Evolutionary conservation across 2,888 invertebrate genomes (phyloP), one percentile per base, ranked within the genome.

Genomic region (Sclerodermus sp.): DNA sequence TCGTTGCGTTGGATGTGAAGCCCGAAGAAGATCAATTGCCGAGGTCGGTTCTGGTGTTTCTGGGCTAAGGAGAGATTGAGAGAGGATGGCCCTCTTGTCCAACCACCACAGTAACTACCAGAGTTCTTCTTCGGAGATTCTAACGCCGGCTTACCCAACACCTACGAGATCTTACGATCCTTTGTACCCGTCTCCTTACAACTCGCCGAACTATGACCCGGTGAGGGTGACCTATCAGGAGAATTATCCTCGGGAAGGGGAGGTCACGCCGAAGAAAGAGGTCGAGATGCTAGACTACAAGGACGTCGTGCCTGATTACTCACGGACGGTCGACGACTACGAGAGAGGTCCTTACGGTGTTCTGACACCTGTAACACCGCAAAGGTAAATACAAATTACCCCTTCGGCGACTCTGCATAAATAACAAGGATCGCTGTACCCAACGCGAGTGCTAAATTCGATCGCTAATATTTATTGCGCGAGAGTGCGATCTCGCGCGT

Each of bases 141-240:
- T 75, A 36, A 61, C 66, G 10, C 60, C 68, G 13, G 46, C 53
- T 4, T 76, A 73, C 38, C 48, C 55, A 10, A 49, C 57, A 36
- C 56, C 54, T 0, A 38, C 49, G 5, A 65, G 67, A 13, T 41
- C 53, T 2, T 73, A 62, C 51, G 72, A 74, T 14, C 63, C 67
- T 0, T 53, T 70, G 6, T 75, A 71, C 50, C 68, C 72, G 0
- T 71, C 72, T 12, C 73, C 73, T n/a, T 75, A 73, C 57, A 67
- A 68, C 23, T 75, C 74, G 4, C 73, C 74, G 30, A 65, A 60
- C 51, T 75, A 71, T 32, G 73, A 71, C 5, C 49, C 63, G 12
- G 29, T 64, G 10, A 60, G 67, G 16, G 47, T 58, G 3, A 49
- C 44, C 1, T 71, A 66, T 39, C 51, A 62, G 1, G 73, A 73